Percentiles rank a stretch among this genome's conserved stretches.
Conservation (phyloP, 1,140 invertebrate genomes). For the Trigoniulus corallinus region DNA sequence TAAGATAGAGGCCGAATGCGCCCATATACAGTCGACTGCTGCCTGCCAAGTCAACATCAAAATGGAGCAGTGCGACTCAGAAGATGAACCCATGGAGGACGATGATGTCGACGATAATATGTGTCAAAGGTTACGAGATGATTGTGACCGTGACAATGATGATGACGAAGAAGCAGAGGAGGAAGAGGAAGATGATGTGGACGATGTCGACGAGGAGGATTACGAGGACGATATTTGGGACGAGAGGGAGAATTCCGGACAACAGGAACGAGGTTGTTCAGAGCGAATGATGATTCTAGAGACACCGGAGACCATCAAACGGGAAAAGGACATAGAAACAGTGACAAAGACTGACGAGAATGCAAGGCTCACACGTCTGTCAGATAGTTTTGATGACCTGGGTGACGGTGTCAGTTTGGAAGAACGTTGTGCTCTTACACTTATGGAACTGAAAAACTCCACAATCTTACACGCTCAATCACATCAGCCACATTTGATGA, state of each 20-base stretch:
- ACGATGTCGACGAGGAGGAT: constrained; percentile 3
- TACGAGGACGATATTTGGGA: constrained; percentile 7
- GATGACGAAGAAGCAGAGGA: neutral
- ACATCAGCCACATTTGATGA: no score
- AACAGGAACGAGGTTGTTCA: constrained; percentile 9
- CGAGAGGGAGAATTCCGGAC: constrained; percentile 4
- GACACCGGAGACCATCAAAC: neutral
- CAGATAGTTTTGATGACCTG: constrained; percentile 5
- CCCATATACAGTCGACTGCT: constrained; percentile 25
- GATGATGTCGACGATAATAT: constrained; percentile 12
- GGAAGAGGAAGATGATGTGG: neutral
- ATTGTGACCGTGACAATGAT: neutral
- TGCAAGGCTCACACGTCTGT: neutral
- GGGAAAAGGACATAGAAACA: neutral
- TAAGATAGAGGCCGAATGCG: constrained; percentile 35
- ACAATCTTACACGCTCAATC: constrained; percentile 1
- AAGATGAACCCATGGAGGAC: neutral
- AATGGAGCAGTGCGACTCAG: neutral
- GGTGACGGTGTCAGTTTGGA: constrained; percentile 5
- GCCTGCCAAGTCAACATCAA: neutral
- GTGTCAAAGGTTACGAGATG: neutral
- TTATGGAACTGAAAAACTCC: constrained; percentile 6
- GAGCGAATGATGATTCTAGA: neutral
- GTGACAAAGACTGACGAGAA: neutral
- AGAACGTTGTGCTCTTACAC: constrained; percentile 7